Conservation (phyloP, 30 jellyfish, hydroid and myxozoan genomes). For the Phacellophora camtschatica region DNA sequence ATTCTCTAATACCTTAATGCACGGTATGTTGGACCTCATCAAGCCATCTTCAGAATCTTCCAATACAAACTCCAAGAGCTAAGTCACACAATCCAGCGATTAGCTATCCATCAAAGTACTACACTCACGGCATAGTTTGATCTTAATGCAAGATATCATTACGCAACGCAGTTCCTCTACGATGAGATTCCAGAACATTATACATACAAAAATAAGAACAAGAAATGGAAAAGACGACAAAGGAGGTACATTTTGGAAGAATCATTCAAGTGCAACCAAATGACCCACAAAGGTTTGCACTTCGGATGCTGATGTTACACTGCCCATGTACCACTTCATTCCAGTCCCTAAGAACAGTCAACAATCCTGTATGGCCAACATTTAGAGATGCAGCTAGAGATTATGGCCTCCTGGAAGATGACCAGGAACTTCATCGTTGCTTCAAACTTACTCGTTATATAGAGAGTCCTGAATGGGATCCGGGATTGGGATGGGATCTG, state of each 20-base stretch:
- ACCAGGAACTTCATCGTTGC: not conserved
- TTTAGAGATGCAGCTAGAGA: not conserved
- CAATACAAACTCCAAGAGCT: not conserved
- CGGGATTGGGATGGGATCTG: no score
- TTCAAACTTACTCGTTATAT: no score
- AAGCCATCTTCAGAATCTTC: not conserved
- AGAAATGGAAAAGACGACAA: not conserved
- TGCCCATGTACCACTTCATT: not conserved
- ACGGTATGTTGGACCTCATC: conserved; percentile 38
- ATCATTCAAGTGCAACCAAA: not conserved
- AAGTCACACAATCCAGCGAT: conserved; percentile 40
- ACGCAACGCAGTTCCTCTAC: not conserved
- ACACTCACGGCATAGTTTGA: conserved; percentile 52
- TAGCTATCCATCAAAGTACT: conserved; percentile 40
- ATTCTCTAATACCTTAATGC: not conserved
- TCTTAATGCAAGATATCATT: not conserved
- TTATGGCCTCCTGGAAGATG: not conserved
- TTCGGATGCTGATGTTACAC: not conserved
- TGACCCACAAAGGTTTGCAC: not conserved
- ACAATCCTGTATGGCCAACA: not conserved
- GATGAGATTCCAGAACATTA: conserved; percentile 57
- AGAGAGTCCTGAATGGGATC: no score
- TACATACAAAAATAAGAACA: not conserved
- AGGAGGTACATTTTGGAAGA: no score
- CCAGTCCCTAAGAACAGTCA: not conserved